Conservation (phyloP, 2,888 invertebrate species). For the Andrena bucephala region DNA sequence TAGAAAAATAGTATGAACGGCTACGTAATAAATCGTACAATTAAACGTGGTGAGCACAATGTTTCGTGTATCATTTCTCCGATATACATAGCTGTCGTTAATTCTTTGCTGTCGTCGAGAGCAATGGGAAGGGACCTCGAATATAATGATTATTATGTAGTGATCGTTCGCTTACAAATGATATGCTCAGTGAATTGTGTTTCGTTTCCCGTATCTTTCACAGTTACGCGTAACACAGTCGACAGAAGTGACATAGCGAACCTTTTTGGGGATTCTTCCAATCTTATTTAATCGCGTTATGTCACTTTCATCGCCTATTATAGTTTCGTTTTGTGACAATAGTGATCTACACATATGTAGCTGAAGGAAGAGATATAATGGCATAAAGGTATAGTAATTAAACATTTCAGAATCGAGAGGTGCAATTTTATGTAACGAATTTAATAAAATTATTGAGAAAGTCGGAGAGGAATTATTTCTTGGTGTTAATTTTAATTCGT, state of each 20-base stretch:
- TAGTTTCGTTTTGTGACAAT: constrained; percentile 8
- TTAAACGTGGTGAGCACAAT: constrained; percentile 58
- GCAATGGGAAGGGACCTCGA: constrained; percentile 62
- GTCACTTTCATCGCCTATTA: neutral
- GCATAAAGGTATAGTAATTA: too few relatives aligned
- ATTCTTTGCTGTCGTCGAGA: constrained; percentile 43
- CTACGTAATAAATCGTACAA: constrained; percentile 68
- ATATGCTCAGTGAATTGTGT: constrained; percentile 78
- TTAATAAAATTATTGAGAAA: neutral
- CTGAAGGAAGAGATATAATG: constrained; percentile 8
- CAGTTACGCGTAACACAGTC: constrained; percentile 25
- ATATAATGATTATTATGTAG: constrained; percentile 68
- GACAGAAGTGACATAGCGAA: constrained; percentile 20
- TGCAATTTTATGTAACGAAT: neutral
- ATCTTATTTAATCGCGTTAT: neutral
- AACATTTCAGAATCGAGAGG: too few relatives aligned
- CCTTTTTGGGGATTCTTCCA: neutral
- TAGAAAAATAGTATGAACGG: constrained; percentile 67
- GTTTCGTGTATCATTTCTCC: constrained; percentile 37
- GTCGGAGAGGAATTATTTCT: too few relatives aligned
- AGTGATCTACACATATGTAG: constrained; percentile 16
- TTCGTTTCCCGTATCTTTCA: constrained; percentile 50
- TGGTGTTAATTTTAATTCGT: too few relatives aligned
- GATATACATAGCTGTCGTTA: constrained; percentile 28
- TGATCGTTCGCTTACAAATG: constrained; percentile 78